phyloP scores from a whole-genome alignment of 2,113 vertebrate genomes.

The Kobus ellipsiprymnus region DNA sequence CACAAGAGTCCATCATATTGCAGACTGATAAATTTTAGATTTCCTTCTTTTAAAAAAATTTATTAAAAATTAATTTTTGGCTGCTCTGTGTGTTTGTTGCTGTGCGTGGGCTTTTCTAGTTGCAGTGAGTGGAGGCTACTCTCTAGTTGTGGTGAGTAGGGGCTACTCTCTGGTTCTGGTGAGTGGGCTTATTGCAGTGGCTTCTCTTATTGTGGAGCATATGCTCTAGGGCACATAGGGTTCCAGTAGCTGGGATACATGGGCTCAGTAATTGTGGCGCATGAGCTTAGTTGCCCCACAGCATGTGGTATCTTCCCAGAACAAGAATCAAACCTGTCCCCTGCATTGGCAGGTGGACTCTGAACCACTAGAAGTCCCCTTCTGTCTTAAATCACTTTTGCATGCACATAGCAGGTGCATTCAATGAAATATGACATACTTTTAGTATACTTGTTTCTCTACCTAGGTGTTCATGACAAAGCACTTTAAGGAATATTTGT shows the following conservation, averaged over 20 bases:
- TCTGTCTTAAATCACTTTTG: neutral
- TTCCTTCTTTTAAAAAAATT: neutral
- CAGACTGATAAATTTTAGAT: neutral
- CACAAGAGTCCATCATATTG: neutral
- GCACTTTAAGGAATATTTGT: neutral
- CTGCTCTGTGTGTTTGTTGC: neutral
- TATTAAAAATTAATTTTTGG: neutral
- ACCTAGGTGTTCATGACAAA: neutral
- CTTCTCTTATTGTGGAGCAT: neutral
- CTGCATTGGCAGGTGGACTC: neutral
- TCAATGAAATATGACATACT: neutral
- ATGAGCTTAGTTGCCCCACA: neutral
- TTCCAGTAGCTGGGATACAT: neutral
- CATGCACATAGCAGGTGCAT: neutral
- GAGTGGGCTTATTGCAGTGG: neutral
- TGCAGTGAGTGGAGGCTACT: neutral
- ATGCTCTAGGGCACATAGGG: neutral
- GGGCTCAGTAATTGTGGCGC: neutral
- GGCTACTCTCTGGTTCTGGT: neutral
- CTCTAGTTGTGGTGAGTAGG: neutral
- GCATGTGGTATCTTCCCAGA: neutral
- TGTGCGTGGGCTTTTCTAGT: neutral
- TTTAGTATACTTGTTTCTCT: neutral
- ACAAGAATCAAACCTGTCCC: neutral
- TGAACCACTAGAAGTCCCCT: neutral